These are phyloP conservation scores for Bufo gargarizans DNA, from an alignment of 2,113 vertebrate species.

Conservation along the genomic window DNA sequence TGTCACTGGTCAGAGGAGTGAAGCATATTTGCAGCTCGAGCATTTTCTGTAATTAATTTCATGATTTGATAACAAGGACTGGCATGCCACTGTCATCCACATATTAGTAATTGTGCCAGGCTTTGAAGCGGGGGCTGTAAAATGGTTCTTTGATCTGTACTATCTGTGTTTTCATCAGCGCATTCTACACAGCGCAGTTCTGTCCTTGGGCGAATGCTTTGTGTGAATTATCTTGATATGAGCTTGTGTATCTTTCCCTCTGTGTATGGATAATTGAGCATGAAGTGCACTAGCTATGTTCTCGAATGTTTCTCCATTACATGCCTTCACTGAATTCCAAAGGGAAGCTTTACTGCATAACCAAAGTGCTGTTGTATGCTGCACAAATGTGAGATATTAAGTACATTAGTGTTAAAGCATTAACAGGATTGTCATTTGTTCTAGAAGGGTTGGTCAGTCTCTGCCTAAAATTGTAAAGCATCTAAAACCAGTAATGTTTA, in stretches of 20 bases:
- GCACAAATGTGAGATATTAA: not conserved
- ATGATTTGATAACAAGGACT: constrained; percentile 8
- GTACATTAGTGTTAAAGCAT: not conserved
- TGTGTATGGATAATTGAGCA: constrained; percentile 41
- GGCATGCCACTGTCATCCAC: constrained; percentile 3
- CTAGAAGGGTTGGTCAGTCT: too few relatives aligned
- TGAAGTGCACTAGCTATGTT: constrained; percentile 20
- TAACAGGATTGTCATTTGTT: not conserved
- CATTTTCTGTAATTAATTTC: constrained; percentile 11
- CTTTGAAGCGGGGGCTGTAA: constrained; percentile 34
- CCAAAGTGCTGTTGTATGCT: constrained; percentile 3
- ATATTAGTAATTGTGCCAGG: constrained; percentile 25
- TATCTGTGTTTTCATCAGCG: constrained; percentile 44
- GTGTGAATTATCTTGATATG: constrained; percentile 40
- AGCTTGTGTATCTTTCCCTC: constrained; percentile 30
- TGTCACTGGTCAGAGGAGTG: not conserved
- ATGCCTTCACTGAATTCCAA: not conserved
- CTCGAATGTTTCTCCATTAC: not conserved
- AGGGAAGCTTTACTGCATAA: not conserved
- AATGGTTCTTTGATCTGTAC: constrained; percentile 31
- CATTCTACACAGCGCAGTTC: constrained; percentile 1
- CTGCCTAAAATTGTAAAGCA: too few relatives aligned
- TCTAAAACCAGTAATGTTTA: too few relatives aligned
- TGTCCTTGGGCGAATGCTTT: constrained; percentile 45
- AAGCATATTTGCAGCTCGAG: constrained; percentile 5